Percentiles rank a stretch among this genome's conserved stretches.
These are phyloP conservation scores for Apodemus sylvaticus DNA, from an alignment of 2,113 vertebrate species.

Conservation along the genomic window DNA sequence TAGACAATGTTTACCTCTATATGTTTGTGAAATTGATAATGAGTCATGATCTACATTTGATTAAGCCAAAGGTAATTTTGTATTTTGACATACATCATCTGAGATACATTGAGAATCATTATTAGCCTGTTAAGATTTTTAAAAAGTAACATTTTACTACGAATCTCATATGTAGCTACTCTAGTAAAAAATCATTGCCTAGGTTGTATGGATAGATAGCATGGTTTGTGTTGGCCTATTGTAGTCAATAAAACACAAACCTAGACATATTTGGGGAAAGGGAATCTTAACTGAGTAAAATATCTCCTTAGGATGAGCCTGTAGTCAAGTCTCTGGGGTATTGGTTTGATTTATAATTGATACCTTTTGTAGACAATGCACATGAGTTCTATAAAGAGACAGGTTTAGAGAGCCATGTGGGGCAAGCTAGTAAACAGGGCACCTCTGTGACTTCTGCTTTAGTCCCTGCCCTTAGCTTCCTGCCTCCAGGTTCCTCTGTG, in stretches of 20 bases:
- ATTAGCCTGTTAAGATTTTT: neutral
- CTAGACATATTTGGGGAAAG: neutral
- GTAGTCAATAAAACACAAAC: neutral
- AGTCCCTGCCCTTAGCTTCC: neutral
- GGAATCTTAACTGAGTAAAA: neutral
- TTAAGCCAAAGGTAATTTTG: neutral
- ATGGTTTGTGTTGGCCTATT: neutral
- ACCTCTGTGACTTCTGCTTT: neutral
- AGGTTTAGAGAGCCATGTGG: neutral
- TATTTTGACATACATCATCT: neutral
- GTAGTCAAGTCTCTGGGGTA: neutral
- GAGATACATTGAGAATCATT: neutral
- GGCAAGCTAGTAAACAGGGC: neutral
- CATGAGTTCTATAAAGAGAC: neutral
- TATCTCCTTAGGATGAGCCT: neutral
- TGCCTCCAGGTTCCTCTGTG: neutral
- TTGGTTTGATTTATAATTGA: neutral
- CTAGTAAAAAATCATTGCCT: neutral
- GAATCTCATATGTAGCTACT: neutral
- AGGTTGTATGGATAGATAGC: neutral
- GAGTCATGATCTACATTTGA: neutral
- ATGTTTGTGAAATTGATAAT: conserved; percentile 17
- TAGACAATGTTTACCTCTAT: neutral
- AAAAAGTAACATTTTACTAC: neutral
- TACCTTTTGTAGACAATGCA: neutral